Conservation (phyloP, 2,888 invertebrate genomes). For the Hypomecis atomaria region DNA sequence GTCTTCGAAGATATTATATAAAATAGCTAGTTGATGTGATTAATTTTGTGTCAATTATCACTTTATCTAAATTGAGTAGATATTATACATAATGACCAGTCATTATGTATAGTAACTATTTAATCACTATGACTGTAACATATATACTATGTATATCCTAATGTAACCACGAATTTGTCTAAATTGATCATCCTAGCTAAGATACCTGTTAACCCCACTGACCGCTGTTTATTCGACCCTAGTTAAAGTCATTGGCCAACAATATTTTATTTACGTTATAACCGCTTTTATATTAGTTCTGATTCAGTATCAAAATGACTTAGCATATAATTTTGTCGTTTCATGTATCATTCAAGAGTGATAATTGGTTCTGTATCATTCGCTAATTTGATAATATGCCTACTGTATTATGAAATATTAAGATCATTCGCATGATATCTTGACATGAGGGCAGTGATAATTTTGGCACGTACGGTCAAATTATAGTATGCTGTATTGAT, state of each 20-base stretch:
- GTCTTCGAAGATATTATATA: too few relatives aligned
- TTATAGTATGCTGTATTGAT: background rate
- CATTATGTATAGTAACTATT: too few relatives aligned
- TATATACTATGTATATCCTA: background rate
- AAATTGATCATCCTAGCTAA: background rate
- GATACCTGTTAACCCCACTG: too few relatives aligned
- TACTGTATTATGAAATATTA: constrained; percentile 9
- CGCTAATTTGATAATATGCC: constrained; percentile 2
- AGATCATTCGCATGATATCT: constrained; percentile 8
- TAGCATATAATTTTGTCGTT: background rate
- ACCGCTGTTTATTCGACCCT: constrained; percentile 1
- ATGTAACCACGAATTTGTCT: background rate
- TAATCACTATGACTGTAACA: too few relatives aligned
- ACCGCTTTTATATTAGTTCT: background rate
- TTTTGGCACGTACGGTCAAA: background rate
- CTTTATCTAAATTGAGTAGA: too few relatives aligned
- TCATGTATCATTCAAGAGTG: background rate
- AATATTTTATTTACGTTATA: background rate
- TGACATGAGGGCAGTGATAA: constrained; percentile 9
- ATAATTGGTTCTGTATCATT: constrained; percentile 11
- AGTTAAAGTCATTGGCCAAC: constrained; percentile 11
- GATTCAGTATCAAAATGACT: constrained; percentile 5
- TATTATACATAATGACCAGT: too few relatives aligned
- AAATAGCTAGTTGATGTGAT: too few relatives aligned
- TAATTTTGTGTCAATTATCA: too few relatives aligned